Evolutionary conservation across 2,888 invertebrate genomes (phyloP).

Genomic region (Pachydiplax longipennis): DNA sequence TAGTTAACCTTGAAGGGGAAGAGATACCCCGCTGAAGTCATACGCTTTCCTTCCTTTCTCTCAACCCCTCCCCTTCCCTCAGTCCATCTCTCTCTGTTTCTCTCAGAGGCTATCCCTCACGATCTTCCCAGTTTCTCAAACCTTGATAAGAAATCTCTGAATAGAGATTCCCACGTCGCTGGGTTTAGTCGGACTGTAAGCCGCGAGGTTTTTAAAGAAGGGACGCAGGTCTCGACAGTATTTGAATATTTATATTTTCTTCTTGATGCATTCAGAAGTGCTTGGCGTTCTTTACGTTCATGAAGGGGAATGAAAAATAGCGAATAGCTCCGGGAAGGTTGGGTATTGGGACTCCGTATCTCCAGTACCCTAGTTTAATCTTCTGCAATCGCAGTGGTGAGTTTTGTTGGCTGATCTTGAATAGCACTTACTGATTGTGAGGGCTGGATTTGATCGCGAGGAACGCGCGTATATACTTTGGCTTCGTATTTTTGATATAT

Average conservation of each 20-base stretch:
- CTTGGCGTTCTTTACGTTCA: no score
- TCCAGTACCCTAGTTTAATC: no score
- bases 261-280: no score
- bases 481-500: no score
- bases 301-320: no score
- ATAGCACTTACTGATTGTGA: no score
- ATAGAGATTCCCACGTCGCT: neutral
- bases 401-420: no score
- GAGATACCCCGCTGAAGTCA: neutral
- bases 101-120: neutral
- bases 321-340: no score
- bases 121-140: neutral
- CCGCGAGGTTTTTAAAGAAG: neutral
- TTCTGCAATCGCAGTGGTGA: no score
- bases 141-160: neutral
- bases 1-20: slow-evolving; percentile 29
- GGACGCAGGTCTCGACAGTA: neutral
- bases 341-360: no score
- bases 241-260: neutral
- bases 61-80: neutral
- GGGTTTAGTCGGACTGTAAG: neutral
- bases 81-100: neutral
- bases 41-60: neutral
- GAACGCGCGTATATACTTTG: no score
- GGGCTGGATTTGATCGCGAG: no score